Evolutionary conservation across 2,888 invertebrate species (phyloP), one percentile per base, ranked within the genome.

Genomic region (Cephus spinipes): DNA sequence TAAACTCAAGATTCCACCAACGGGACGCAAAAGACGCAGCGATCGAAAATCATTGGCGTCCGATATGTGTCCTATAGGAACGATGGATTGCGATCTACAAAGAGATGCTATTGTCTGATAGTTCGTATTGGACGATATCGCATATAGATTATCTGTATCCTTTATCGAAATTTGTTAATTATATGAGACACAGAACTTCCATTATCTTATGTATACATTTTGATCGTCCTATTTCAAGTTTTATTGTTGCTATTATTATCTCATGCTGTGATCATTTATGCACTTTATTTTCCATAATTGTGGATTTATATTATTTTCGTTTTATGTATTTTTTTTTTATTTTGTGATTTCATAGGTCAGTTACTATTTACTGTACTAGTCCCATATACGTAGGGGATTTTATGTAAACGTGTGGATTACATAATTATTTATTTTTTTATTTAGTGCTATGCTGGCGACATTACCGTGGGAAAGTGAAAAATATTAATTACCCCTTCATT

Each of bases 1-100:
- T 32, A 84, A 84, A 75, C 78, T 88, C 77, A 88, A 87, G 79
- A 87, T 87, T 85, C 87, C 88, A 4, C 86, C 85, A 12, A 23
- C 85, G 3, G 73, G 80, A 12, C 81, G 85, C 0, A 80, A 79
- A 34, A 82, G 79, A 73, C 34, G 23, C 1, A 33, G 71, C 0
- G 90, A 90, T 77, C 80, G 78, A 35, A 88, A 86, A 77, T 84
- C 86, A 3, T 80, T 90, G 23, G 87, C 89, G 0, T 78, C 87
- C 23, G 87, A 88, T 32, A 90, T 90, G 89, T 89, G 87, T 76
- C 88, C 88, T 4, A 90, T 81, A 68, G 87, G 85, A 15, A 73
- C 84, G 69, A 73, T 30, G 23, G 76, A 76, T 68, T 55, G 23
- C 40, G 40, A 55, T 55, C 2, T 55, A 9, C 40, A 55, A 55